Conservation (phyloP, 2,888 invertebrate genomes). For the Lepetodrilus schrolli region DNA sequence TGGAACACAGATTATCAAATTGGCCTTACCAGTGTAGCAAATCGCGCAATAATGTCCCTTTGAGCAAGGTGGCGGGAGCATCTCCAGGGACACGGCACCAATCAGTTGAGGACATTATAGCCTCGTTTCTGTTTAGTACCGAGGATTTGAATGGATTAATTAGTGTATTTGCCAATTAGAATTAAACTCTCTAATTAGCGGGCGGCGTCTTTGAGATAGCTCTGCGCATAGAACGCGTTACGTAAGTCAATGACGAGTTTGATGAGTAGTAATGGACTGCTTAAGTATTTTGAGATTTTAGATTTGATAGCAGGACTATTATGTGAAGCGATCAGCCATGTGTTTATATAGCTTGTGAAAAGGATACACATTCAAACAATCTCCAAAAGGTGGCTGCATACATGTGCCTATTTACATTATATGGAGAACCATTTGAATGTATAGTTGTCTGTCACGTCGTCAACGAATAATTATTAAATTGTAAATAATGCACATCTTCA, state of each 20-base stretch:
- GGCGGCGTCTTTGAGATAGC: background rate
- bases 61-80: background rate
- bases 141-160: background rate
- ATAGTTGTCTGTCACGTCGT: no score
- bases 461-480: no score
- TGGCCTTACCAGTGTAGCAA: background rate
- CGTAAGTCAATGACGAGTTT: background rate
- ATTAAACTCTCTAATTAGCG: background rate
- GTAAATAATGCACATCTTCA: no score
- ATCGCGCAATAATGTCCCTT: slow-evolving; percentile 2
- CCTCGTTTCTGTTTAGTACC: no score
- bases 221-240: background rate
- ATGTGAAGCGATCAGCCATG: no score
- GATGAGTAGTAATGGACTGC: background rate
- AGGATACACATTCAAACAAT: no score
- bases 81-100: background rate
- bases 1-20: background rate
- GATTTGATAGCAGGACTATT: background rate
- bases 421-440: no score
- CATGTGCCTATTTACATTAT: no score
- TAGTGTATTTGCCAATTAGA: slow-evolving; percentile 6
- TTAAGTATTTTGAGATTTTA: background rate
- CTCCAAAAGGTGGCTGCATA: no score
- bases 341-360: no score
- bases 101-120: no score